Percentiles rank a stretch among this genome's conserved stretches.
These are phyloP conservation scores for Tetranychus urticae DNA, from an alignment of 1,140 invertebrate genomes.

Conservation along the genomic window DNA sequence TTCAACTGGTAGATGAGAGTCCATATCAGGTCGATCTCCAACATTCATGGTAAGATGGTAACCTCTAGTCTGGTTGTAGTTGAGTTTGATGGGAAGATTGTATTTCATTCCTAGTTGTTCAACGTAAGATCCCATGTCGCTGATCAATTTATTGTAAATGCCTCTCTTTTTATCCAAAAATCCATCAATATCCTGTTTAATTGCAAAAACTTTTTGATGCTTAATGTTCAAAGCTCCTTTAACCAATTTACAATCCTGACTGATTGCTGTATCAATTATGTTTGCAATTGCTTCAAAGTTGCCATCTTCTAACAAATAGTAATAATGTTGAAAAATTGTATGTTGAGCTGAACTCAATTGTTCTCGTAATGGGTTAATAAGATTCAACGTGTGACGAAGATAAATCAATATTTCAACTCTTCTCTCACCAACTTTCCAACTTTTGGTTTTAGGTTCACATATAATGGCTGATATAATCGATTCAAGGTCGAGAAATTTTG, in stretches of 20 bases:
- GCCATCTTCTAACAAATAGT: slow-evolving; percentile 26
- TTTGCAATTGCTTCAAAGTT: slow-evolving; percentile 32
- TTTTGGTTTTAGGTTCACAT: slow-evolving; percentile 31
- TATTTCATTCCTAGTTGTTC: neutral
- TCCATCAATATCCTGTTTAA: slow-evolving; percentile 22
- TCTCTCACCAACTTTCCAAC: slow-evolving; percentile 33
- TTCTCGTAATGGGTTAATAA: slow-evolving; percentile 36
- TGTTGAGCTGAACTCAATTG: slow-evolving; percentile 31
- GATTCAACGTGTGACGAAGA: slow-evolving; percentile 48
- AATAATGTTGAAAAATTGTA: slow-evolving; percentile 32
- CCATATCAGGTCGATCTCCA: slow-evolving; percentile 17
- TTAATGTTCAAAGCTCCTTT: slow-evolving; percentile 37
- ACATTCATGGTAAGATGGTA: slow-evolving; percentile 43
- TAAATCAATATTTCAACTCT: slow-evolving; percentile 52
- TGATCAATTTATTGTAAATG: slow-evolving; percentile 47
- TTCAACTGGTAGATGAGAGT: slow-evolving; percentile 29
- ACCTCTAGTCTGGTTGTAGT: slow-evolving; percentile 38
- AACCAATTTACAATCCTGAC: slow-evolving; percentile 42
- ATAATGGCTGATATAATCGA: slow-evolving; percentile 32
- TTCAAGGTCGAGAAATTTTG: slow-evolving; percentile 33
- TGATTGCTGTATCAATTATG: slow-evolving; percentile 38
- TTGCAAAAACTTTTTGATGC: slow-evolving; percentile 37
- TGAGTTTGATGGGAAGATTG: slow-evolving; percentile 26
- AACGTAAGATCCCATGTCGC: slow-evolving; percentile 40
- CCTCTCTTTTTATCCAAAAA: slow-evolving; percentile 49